Evolutionary conservation across 1,140 invertebrate genomes (phyloP), one percentile per base, ranked within the genome.

Genomic region (Eueides isabella): DNA sequence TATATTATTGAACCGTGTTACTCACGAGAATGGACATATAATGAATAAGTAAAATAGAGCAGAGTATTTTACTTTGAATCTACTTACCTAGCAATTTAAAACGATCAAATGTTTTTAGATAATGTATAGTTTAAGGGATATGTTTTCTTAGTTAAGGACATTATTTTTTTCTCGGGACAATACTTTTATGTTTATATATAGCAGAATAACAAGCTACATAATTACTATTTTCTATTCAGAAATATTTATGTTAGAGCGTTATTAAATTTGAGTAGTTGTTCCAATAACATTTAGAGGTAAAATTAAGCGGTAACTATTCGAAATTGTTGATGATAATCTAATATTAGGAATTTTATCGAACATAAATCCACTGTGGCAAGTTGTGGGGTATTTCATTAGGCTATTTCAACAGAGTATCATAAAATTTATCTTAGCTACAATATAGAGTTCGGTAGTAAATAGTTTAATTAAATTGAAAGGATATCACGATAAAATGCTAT

Each of bases 371-470:
- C 70, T 75, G 81, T 67, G 74, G 77, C 77, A 68, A 77, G 76
- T 80, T 78, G 62, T 76, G 75, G 74, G 76, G 70, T 75, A 73
- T 82, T 83, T 85, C 71, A 86, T 81, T 76, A 78, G 44, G 81
- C 73, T 76, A 78, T 84, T 82, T 82, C 67, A 84, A 79, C 81
- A 76, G 63, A 61, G 61, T 71, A 35, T 67, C 79, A 78, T 86
- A 84, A 86, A 86, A 30, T 84, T 83, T 81, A 85, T 85, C 76
- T 82, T 71, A n/a, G n/a, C 72, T 66, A 71, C 73, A 65, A 78
- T 55, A 77, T 55, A 61, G 74, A 62, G 44, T 55, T 75, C 38
- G 62, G 75, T 75, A 77, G 74, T 81, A 81, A 80, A 77, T 79
- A 74, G 77, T 70, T 76, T 85, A 81, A 83, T 76, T 72, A 75